Percentiles rank a stretch among this genome's conserved stretches.
Evolutionary conservation across 2,113 vertebrate genomes (phyloP).

Genomic region (Connochaetes taurinus): DNA sequence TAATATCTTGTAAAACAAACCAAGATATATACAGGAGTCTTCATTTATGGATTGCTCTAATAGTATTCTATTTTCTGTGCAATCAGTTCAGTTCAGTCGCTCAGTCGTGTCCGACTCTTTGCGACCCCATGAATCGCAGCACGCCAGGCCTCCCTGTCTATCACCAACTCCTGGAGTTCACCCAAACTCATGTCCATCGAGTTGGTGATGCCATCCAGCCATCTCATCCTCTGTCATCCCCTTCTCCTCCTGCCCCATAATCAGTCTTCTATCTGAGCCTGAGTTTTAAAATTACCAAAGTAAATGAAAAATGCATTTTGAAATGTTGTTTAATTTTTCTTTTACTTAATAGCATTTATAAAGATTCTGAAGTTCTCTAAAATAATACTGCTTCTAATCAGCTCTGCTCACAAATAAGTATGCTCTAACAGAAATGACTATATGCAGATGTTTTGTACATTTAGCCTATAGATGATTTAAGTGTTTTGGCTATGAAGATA

Average conservation of each 20-base stretch:
- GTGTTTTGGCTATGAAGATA: not conserved
- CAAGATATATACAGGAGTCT: not conserved
- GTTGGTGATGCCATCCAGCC: not conserved
- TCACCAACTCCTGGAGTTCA: not conserved
- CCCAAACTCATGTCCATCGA: not conserved
- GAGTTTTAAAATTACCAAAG: not conserved
- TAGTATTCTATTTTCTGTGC: not conserved
- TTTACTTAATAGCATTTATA: not conserved
- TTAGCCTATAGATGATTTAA: not conserved
- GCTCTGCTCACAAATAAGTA: not conserved
- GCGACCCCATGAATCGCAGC: not conserved
- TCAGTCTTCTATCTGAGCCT: not conserved
- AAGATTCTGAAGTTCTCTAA: not conserved
- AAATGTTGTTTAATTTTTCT: not conserved
- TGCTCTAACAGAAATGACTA: not conserved
- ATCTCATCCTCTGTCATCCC: not conserved
- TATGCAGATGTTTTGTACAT: not conserved
- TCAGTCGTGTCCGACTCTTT: not conserved
- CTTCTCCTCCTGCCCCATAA: not conserved
- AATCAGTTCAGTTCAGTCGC: not conserved
- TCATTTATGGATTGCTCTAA: not conserved
- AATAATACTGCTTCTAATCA: not conserved
- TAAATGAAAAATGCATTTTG: not conserved
- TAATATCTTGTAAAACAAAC: not conserved
- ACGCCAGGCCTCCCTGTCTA: not conserved